Percentiles rank a stretch among this genome's conserved stretches.
These are phyloP conservation scores for Trisateles emortualis DNA, from an alignment of 2,888 invertebrate species.

Conservation along the genomic window DNA sequence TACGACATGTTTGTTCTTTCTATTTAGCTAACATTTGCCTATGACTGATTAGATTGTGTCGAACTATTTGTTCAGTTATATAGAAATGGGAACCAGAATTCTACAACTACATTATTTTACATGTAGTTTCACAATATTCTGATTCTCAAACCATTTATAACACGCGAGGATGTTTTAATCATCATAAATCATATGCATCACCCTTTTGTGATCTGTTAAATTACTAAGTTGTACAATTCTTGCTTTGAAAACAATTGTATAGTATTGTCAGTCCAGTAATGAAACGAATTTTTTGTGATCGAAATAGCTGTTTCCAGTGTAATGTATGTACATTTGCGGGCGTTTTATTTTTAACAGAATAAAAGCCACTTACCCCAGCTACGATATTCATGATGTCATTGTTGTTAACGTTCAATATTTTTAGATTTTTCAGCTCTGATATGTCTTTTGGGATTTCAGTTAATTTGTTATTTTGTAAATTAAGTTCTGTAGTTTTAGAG, in stretches of 20 bases:
- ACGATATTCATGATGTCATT: constrained; percentile 73
- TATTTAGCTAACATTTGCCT: background rate
- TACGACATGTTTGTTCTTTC: background rate
- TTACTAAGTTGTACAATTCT: too few species aligned
- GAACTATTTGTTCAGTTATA: background rate
- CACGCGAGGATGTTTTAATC: background rate
- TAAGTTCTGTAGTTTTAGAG: constrained; percentile 68
- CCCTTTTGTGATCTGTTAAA: too few species aligned
- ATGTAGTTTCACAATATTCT: too few species aligned
- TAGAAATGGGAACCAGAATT: background rate
- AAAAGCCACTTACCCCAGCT: constrained; percentile 68
- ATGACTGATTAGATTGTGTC: constrained; percentile 1
- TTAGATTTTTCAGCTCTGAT: constrained; percentile 68
- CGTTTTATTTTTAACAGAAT: background rate
- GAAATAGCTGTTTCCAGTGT: too few species aligned
- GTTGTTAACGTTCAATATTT: constrained; percentile 69
- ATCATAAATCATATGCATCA: background rate
- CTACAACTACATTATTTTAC: too few species aligned
- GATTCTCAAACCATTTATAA: background rate
- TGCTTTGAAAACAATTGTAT: too few species aligned
- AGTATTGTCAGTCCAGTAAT: too few species aligned
- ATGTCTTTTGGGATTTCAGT: constrained; percentile 74
- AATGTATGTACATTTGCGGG: too few species aligned
- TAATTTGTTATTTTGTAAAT: constrained; percentile 77
- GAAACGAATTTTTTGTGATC: too few species aligned